Base-by-base conservation (phyloP, 2,113 vertebrate species). In the Tychaedon coryphoeus region DNA sequence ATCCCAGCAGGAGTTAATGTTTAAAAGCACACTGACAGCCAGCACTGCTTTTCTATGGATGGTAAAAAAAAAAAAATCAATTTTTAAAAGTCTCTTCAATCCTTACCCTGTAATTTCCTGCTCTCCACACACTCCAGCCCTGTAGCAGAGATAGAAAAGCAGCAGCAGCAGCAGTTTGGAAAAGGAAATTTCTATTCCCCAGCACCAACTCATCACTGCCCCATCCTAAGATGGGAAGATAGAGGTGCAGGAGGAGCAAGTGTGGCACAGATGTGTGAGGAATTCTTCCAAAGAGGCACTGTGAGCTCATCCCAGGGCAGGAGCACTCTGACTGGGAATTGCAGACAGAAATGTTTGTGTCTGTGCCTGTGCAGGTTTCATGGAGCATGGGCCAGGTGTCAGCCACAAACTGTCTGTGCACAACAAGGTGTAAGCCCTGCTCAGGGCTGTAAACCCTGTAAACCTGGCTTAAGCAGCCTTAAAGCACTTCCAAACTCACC, bases 51-150 rank as follows among this genome's bases (percentile, higher is more conserved):
- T 82, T 66, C 45, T 85, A 6, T 9, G 19, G 60, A 33, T 87
- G 56, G 36, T 57, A n/a, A 60, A 42, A 75, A 66, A 33, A 72
- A 40, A 36, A 36, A 72, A 93, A 92, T 38, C 2, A 50, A 22
- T 42, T 81, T 91, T 62, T 16, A 10, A 40, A 96, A 69, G 45
- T 84, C 31, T 85, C 18, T 42, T 73, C 60, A n/a, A 3, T 57
- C 64, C 53, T 93, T 75, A 56, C 48, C 19, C 57, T 96, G 3
- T 67, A 87, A 73, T 92, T 95, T 92, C 53, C 82, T 84, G 42
- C 33, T 66, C 1, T 0, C 40, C 60, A 72, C 33, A 78, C 14
- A 72, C 61, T 74, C 33, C 64, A 88, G 38, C 73, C 73, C 60
- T 13, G 3, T 36, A 45, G 65, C 57, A 92, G 57, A 9, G 38